A percentile compares a stretch with the other conserved stretches of the same genome.
Evolutionary conservation across 2,888 invertebrate species (phyloP).

Genomic region (Pristionchus arcanus): DNA sequence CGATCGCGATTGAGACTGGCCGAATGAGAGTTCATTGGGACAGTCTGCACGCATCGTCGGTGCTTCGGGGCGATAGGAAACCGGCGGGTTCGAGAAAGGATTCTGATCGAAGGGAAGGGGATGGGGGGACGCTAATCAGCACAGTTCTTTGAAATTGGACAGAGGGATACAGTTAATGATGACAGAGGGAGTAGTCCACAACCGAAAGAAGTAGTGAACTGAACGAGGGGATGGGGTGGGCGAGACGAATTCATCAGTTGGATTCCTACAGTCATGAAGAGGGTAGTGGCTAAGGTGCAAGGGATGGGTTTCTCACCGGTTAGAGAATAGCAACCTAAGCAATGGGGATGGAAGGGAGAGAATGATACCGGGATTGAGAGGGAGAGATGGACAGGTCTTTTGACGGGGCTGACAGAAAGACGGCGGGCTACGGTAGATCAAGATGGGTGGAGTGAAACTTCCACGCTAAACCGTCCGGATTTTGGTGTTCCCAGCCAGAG

Average conservation of each 20-base stretch:
- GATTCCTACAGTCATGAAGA: slow-evolving; percentile 34
- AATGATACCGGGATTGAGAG: neutral
- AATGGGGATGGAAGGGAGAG: neutral
- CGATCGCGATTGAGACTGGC: neutral
- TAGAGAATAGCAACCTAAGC: neutral
- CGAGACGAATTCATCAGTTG: slow-evolving; percentile 6
- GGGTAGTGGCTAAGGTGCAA: slow-evolving; percentile 4
- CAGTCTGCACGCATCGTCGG: neutral
- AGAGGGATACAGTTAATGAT: neutral
- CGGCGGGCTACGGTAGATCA: slow-evolving; percentile 40
- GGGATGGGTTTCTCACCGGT: slow-evolving; percentile 24
- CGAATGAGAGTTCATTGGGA: neutral
- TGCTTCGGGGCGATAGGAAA: slow-evolving; percentile 24
- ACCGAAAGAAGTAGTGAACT: neutral
- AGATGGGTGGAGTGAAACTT: neutral
- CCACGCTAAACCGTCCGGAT: slow-evolving; percentile 37
- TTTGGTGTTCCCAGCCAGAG: slow-evolving; percentile 40
- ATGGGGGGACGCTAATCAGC: neutral
- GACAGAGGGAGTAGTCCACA: slow-evolving; percentile 12
- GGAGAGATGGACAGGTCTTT: neutral
- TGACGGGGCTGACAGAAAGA: slow-evolving; percentile 20
- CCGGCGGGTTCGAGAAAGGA: slow-evolving; percentile 22
- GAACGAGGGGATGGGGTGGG: neutral
- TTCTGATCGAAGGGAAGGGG: slow-evolving; percentile 35
- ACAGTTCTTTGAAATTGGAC: slow-evolving; percentile 31